Evolutionary conservation across 2,113 vertebrate genomes (phyloP), one percentile per base, ranked within the genome.

Genomic region (Micromys minutus): DNA sequence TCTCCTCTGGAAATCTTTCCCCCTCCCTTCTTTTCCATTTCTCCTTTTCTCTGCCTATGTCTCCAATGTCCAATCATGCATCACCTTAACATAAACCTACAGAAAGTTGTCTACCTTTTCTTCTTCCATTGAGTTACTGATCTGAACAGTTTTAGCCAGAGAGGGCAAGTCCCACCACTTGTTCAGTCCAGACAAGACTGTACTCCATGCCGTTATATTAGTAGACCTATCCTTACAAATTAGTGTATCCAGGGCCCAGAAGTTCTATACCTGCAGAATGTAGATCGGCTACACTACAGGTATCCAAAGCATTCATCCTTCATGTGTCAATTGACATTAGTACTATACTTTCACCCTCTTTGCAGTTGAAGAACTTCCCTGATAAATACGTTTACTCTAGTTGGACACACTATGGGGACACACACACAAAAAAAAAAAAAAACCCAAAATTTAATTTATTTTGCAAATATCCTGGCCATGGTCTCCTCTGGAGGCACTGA

Each of bases 161-260:
- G 39, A 93, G 21, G 26, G 80, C 61, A 94, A n/a, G 57, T 45
- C n/a, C 12, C 16, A 39, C 9, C 39, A 52, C 24, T 71, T 86
- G 84, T n/a, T 76, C 55, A 91, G n/a, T 88, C 45, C 42, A 76
- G 47, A 96, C 29, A 71, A 95, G 65, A 74, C 16, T 81, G 55
- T 59, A 26, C 26, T 77, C 89, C 84, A 42, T 79, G n/a, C 13
- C 36, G 88, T 42, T 84, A 45, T 47, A 39, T 72, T 72, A 96
- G 2, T 39, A 89, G 45, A 34, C 13, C 13, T 89, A 39, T 79
- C 21, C 39, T 77, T 39, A 69, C 16, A 50, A 74, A n/a, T 15
- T 65, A 47, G 69, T 74, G 69, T 29, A n/a, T 52, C 11, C 67
- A 65, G 59, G 50, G n/a, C 8, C 50, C n/a, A 50, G 55, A 89